A percentile compares a stretch with the other conserved stretches of the same genome.
Conservation (phyloP, 35 echinoderm and acorn worm species). For the Eucidaris tribuloides region DNA sequence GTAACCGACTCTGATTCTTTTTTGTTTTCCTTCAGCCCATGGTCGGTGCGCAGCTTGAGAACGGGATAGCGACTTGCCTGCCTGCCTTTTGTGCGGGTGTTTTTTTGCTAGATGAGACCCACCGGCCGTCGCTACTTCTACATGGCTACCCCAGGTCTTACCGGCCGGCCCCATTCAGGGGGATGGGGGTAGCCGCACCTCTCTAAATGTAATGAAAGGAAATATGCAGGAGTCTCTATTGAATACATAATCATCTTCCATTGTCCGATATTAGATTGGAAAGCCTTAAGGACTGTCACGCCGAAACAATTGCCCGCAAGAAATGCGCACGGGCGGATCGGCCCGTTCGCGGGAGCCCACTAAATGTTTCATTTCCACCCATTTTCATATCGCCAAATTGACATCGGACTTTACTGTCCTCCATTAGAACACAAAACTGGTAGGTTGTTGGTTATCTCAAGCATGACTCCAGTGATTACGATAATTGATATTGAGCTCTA, state of each 20-base stretch:
- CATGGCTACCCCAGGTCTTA: slow-evolving; percentile 9
- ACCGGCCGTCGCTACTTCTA: background rate
- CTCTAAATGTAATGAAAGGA: background rate
- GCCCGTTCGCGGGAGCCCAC: background rate
- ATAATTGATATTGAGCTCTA: slow-evolving; percentile 16
- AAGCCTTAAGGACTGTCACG: slow-evolving; percentile 2
- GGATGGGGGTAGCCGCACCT: background rate
- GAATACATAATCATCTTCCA: slow-evolving; percentile 20
- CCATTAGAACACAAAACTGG: slow-evolving; percentile 4
- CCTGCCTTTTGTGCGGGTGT: slow-evolving; percentile 2
- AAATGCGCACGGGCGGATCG: background rate
- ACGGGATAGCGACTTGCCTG: background rate
- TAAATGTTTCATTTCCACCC: background rate
- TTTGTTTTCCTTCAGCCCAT: background rate
- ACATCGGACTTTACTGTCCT: background rate
- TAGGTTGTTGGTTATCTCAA: background rate
- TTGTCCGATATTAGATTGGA: slow-evolving; percentile 14
- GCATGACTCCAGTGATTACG: slow-evolving; percentile 16
- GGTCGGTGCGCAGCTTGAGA: slow-evolving; percentile 3
- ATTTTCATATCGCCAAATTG: too few relatives aligned
- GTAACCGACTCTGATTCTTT: slow-evolving; percentile 22
- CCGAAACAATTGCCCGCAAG: background rate
- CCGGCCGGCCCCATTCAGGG: background rate
- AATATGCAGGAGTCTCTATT: background rate
- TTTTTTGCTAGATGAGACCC: slow-evolving; percentile 1